phyloP scores from a whole-genome alignment of 2,797 vertebrate genomes.

The Brachyalestes nurse region DNA sequence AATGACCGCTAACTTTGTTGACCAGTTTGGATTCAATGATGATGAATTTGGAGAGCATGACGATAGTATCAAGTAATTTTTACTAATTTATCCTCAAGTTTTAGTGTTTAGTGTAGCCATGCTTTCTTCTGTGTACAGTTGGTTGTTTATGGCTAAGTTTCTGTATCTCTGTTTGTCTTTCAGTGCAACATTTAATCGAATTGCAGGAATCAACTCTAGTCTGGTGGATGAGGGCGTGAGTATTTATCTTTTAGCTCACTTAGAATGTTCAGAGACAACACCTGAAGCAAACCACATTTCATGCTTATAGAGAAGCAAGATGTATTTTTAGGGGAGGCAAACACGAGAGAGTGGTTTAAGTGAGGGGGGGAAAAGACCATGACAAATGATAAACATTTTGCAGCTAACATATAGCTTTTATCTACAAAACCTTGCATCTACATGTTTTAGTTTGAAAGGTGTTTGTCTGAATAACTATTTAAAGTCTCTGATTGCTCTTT shows the following conservation, averaged over 20 bases:
- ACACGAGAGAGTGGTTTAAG: too few species aligned
- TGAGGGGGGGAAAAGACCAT: too few species aligned
- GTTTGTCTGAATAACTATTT: not conserved
- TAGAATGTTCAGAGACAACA: too few species aligned
- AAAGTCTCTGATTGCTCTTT: not conserved
- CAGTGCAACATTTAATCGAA: conserved; percentile 93
- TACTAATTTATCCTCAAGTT: not conserved
- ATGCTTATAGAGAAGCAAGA: too few species aligned
- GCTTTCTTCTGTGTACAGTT: not conserved
- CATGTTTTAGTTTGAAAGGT: not conserved
- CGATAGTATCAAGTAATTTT: conserved; percentile 88
- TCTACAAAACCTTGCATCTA: not conserved
- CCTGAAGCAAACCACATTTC: too few species aligned
- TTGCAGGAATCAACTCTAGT: conserved; percentile 93
- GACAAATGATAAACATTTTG: too few species aligned
- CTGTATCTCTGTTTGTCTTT: conserved; percentile 27
- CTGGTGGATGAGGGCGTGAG: conserved; percentile 94
- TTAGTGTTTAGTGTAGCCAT: not conserved
- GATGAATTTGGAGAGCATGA: conserved; percentile 97
- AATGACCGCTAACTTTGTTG: conserved; percentile 95
- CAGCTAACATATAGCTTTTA: not conserved
- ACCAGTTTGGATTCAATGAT: conserved; percentile 96
- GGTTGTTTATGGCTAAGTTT: not conserved
- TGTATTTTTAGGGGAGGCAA: too few species aligned
- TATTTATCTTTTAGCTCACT: conserved; percentile 43